Conservation (phyloP, 2,113 vertebrate species). For the Ibidorhyncha struthersii region DNA sequence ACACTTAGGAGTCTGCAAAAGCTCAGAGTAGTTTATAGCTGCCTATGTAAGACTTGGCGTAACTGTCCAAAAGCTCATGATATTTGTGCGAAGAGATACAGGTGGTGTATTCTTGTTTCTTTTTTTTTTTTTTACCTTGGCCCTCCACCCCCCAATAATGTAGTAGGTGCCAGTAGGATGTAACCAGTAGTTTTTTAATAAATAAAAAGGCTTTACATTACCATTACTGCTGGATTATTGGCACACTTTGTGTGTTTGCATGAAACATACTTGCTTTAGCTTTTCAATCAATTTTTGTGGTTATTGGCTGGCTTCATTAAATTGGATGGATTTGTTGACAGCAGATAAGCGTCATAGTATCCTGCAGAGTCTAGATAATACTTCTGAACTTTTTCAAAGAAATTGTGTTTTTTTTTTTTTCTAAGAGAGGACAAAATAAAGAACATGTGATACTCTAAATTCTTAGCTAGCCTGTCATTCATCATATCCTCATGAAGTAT, state of each 20-base stretch:
- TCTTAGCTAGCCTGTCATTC: background rate
- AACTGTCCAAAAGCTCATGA: background rate
- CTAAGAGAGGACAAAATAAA: constrained; percentile 15
- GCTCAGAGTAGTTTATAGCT: background rate
- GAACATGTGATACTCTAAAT: background rate
- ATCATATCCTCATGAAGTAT: background rate
- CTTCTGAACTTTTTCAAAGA: background rate
- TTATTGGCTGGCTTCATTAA: constrained; percentile 11
- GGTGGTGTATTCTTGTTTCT: background rate
- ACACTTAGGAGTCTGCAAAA: background rate
- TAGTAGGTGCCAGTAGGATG: constrained; percentile 41
- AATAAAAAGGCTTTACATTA: constrained; percentile 19
- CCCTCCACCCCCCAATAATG: background rate
- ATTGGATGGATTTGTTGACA: constrained; percentile 3
- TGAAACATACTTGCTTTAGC: constrained; percentile 14
- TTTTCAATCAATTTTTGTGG: constrained; percentile 23
- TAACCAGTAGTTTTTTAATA: constrained; percentile 46
- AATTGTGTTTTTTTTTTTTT: background rate
- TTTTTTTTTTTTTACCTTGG: background rate
- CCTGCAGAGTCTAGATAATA: background rate
- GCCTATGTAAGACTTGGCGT: background rate
- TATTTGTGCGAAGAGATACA: constrained; percentile 6
- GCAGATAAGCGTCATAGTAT: background rate
- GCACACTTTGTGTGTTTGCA: background rate
- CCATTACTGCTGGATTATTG: background rate